These are phyloP conservation scores for Drosophila parthenogenetica DNA, from an alignment of 2,888 invertebrate genomes.

Conservation along the genomic window DNA sequence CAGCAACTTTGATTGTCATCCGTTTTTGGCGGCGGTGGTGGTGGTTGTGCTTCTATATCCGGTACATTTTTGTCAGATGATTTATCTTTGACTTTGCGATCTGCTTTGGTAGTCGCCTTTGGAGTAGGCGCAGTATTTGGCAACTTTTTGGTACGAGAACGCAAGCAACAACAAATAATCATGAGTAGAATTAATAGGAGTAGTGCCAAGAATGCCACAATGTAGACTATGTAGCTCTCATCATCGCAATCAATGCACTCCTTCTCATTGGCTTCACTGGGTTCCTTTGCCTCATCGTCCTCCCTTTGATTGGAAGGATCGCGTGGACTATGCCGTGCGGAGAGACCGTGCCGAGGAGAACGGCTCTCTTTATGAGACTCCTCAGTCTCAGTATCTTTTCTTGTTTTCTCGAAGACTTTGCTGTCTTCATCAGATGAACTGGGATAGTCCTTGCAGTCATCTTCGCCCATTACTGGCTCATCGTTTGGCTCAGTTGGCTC, in stretches of 20 bases:
- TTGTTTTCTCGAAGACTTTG: slow-evolving; percentile 1
- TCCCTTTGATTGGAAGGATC: neutral
- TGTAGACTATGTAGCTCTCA: slow-evolving; percentile 42
- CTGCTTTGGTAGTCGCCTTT: neutral
- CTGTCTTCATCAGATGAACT: slow-evolving; percentile 17
- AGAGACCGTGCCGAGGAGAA: slow-evolving; percentile 6
- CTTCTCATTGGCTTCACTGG: slow-evolving; percentile 14
- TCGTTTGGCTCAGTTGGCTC: neutral
- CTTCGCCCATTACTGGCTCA: neutral
- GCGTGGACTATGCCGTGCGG: neutral
- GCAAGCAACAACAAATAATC: slow-evolving; percentile 57
- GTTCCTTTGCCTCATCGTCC: neutral
- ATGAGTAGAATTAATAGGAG: slow-evolving; percentile 54
- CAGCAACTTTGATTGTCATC: slow-evolving; percentile 17
- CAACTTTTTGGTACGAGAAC: neutral
- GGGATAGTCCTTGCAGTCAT: slow-evolving; percentile 42
- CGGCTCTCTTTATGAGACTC: slow-evolving; percentile 36
- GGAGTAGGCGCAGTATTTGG: neutral
- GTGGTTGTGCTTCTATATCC: slow-evolving; percentile 1
- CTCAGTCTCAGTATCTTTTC: neutral
- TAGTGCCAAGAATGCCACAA: slow-evolving; percentile 44
- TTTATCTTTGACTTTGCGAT: neutral
- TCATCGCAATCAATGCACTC: slow-evolving; percentile 53
- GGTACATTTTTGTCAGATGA: neutral
- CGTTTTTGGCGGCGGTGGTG: neutral